Base-by-base conservation (phyloP, 2,113 vertebrate genomes). In the Crotalus helleri region DNA sequence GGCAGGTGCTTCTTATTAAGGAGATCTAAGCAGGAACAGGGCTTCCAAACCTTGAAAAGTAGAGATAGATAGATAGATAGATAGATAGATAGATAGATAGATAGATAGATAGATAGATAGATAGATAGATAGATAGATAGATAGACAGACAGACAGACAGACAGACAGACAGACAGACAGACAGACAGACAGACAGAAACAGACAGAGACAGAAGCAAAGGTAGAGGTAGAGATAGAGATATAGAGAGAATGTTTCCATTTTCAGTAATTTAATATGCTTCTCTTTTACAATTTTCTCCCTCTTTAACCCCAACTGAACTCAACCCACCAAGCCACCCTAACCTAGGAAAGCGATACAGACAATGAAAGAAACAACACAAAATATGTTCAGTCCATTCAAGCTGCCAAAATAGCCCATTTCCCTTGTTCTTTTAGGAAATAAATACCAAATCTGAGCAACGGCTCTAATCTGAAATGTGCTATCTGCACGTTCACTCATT, bases 401-500 rank as follows among this genome's bases (percentile, higher is more conserved):
- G 15, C n/a, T 39, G 69, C 69, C 69, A 81, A 81, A 39, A 39
- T 39, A 19, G 13, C 69, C 69, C 33, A 8, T 81, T 81, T 39
- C 33, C n/a, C 6, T 81, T 39, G n/a, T 19, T 81, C 69, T 81
- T 81, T 81, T 81, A 7, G n/a, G n/a, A 81, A 81, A 81, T 33
- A 39, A 85, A 85, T 23, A 44, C 17, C 19, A 1, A 7, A 64
- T 57, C 69, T 15, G 33, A 57, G 23, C 53, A 46, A 58, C 0
- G n/a, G 23, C n/a, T 55, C n/a, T 24, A 58, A 88, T 93, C 90
- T 86, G 51, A 88, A 95, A 94, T 94, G 26, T 0, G 46, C 87
- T 86, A 94, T 91, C 7, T 74, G 33, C 51, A 64, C 87, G 93
- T 92, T 53, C 90, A 21, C 33, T 0, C 0, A 0, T 87, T 90